Percentiles rank a stretch among this genome's conserved stretches.
Conservation (phyloP, 2,113 vertebrate genomes). For the Urocolius indicus region DNA sequence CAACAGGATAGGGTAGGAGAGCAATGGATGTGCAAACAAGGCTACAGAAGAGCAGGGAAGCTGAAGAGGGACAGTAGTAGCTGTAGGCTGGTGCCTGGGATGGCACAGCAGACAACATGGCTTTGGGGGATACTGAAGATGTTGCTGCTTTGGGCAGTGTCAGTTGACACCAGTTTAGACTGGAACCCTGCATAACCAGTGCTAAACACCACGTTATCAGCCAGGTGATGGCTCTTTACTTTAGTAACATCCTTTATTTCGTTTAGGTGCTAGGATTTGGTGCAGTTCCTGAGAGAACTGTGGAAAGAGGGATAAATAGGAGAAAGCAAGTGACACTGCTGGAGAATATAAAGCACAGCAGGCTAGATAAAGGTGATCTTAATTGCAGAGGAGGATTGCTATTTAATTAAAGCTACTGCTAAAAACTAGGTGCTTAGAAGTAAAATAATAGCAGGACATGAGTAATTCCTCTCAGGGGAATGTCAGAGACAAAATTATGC, state of each 20-base stretch:
- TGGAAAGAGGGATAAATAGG: neutral
- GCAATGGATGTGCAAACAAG: neutral
- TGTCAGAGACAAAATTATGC: conserved; percentile 6
- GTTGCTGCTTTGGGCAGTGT: neutral
- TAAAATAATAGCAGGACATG: conserved; percentile 52
- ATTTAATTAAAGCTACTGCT: conserved; percentile 55
- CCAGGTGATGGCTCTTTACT: neutral
- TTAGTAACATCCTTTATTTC: neutral
- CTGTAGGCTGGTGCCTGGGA: rapidly evolving
- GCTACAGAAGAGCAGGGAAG: neutral
- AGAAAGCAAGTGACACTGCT: neutral
- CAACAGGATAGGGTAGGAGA: neutral
- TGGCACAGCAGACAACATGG: neutral
- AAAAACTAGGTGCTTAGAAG: conserved; percentile 21
- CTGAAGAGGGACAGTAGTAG: neutral
- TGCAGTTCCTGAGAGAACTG: neutral
- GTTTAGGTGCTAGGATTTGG: neutral
- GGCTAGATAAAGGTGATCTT: conserved; percentile 33
- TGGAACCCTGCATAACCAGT: neutral
- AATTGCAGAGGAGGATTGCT: conserved; percentile 34
- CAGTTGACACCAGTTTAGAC: neutral
- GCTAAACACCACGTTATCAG: neutral
- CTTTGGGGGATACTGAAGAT: neutral
- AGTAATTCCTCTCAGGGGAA: conserved; percentile 41
- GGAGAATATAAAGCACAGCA: neutral